Evolutionary conservation across 2,888 invertebrate genomes (phyloP), one percentile per base, ranked within the genome.

Genomic region (Callosobruchus maculatus): DNA sequence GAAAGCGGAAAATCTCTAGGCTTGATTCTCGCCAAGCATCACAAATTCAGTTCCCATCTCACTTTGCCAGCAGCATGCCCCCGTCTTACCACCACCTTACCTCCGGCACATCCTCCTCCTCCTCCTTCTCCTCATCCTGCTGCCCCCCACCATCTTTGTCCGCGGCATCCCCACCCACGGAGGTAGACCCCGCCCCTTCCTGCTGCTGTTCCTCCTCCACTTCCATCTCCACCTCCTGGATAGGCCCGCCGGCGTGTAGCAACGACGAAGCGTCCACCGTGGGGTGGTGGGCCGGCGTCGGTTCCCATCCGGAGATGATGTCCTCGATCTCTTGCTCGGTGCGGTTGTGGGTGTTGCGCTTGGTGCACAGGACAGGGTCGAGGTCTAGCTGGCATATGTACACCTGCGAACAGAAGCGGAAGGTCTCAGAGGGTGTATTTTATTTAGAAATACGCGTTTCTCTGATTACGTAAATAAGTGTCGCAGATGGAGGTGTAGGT

Each of bases 331-430:
- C 97, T 0, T 91, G 90, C 81, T 94, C 90, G 0, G 89, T 90
- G 71, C 97, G 91, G 78, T 93, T 91, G 86, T 98, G 98, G 74
- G 94, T 91, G 87, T 98, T 98, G 75, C 95, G 91, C 85, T 94
- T 94, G 74, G 91, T 88, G 86, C 98, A 98, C 0, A 91, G 88
- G 76, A 92, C 90, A 18, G 93, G 86, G 85, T 97, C 97, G 84
- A 93, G 90, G 81, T 95, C 94, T 91, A 97, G 90, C 84, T 97
- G 95, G 82, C 95, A 94, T 75, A 97, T 91, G 86, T 96, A 98
- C 21, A 96, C 97, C 97, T 97, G 85, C 21, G 76, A 77, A 49
- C n/a, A n/a, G n/a, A n/a, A n/a, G n/a, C n/a, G n/a, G n/a, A n/a
- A n/a, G n/a, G n/a, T n/a, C n/a, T n/a, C n/a, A n/a, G n/a, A n/a